Percentiles rank a stretch among this genome's conserved stretches.
These are phyloP conservation scores for Diplosoma virens DNA, from an alignment of 23 tunicate genomes.

Conservation along the genomic window DNA sequence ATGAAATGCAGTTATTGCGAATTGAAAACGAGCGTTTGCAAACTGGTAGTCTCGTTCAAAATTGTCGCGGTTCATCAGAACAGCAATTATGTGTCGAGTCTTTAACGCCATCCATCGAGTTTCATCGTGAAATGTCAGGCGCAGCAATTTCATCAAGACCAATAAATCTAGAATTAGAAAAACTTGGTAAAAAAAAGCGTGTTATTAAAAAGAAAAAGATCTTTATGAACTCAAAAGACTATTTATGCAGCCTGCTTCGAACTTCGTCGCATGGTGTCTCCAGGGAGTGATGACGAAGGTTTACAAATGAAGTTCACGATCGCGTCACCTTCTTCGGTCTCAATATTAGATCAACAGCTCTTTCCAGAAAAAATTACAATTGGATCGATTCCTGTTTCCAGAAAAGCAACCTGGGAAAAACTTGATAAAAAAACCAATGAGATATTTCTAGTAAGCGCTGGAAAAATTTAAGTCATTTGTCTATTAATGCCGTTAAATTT, in stretches of 20 bases:
- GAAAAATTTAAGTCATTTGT: no score
- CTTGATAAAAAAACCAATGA: slow-evolving; percentile 51
- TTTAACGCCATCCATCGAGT: no score
- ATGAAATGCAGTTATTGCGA: slow-evolving; percentile 80
- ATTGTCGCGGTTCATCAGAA: no score
- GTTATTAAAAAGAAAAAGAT: no score
- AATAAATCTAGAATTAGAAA: no score
- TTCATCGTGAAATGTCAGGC: no score
- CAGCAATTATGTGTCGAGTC: no score
- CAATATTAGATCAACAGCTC: background rate
- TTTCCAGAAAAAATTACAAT: slow-evolving; percentile 33
- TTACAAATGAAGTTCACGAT: slow-evolving; percentile 49
- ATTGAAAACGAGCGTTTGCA: slow-evolving; percentile 82
- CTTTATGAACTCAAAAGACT: no score
- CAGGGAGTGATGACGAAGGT: slow-evolving; percentile 72
- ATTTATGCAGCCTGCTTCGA: slow-evolving; percentile 39
- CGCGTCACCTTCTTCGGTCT: slow-evolving; percentile 9
- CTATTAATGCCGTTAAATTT: no score
- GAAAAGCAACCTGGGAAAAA: slow-evolving; percentile 68
- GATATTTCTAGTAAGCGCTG: slow-evolving; percentile 40
- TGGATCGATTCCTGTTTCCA: slow-evolving; percentile 69
- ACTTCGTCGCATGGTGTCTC: slow-evolving; percentile 57
- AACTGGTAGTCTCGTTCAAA: background rate
- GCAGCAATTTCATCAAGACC: no score
- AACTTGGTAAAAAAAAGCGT: no score